These are phyloP conservation scores for Heliocidaris erythrogramma DNA, from an alignment of 35 echinoderm and acorn worm genomes.

Conservation along the genomic window DNA sequence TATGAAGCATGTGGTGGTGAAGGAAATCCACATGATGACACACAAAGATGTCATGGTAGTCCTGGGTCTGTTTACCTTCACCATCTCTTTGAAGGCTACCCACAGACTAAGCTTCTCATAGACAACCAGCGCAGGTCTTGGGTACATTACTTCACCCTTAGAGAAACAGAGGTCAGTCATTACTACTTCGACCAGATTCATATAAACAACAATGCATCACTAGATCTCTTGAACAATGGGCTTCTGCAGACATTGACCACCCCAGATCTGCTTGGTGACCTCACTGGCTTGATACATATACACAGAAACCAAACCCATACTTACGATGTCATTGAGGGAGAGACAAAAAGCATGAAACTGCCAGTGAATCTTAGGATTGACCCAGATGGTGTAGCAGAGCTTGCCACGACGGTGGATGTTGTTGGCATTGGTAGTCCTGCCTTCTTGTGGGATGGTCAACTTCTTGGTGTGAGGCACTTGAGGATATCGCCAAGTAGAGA, in stretches of 20 bases:
- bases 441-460: slow-evolving; percentile 77
- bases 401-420: slow-evolving; percentile 87
- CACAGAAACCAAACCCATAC: slow-evolving; percentile 69
- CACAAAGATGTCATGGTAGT: slow-evolving; percentile 63
- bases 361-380: slow-evolving; percentile 82
- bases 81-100: slow-evolving; percentile 49
- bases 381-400: slow-evolving; percentile 63
- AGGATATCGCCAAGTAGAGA: slow-evolving; percentile 64
- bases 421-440: slow-evolving; percentile 74
- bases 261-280: slow-evolving; percentile 67
- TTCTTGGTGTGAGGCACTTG: slow-evolving; percentile 77
- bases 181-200: slow-evolving; percentile 85
- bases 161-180: slow-evolving; percentile 40
- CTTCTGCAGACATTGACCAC: slow-evolving; percentile 41
- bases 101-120: slow-evolving; percentile 60
- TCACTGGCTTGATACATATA: slow-evolving; percentile 79
- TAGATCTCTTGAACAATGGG: slow-evolving; percentile 62
- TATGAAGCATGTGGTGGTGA: slow-evolving; percentile 65
- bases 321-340: slow-evolving; percentile 71
- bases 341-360: slow-evolving; percentile 70
- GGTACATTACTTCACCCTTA: slow-evolving; percentile 76
- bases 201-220: slow-evolving; percentile 67
- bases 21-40: slow-evolving; percentile 36
- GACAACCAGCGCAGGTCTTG: slow-evolving; percentile 69
- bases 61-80: slow-evolving; percentile 88